phyloP scores from a whole-genome alignment of 2,797 vertebrate genomes.

The Champsocephalus gunnari region DNA sequence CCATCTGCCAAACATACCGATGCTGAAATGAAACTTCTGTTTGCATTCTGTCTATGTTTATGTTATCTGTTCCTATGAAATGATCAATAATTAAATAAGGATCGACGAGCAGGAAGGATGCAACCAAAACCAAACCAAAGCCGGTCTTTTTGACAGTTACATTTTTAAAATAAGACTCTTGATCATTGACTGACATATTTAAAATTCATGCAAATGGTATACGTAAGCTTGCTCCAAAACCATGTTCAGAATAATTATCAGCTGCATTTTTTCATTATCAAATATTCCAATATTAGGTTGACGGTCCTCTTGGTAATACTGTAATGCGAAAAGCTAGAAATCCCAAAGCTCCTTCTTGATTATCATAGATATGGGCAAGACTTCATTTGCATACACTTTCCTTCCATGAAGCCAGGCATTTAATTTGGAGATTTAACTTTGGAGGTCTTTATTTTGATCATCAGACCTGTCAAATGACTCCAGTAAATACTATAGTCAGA shows the following conservation, averaged over 20 bases:
- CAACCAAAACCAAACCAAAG: background rate
- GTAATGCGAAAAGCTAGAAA: background rate
- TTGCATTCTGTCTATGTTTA: no score
- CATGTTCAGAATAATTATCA: background rate
- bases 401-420: slow-evolving; percentile 23
- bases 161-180: background rate
- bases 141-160: background rate
- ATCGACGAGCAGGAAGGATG: background rate
- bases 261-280: background rate
- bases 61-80: no score
- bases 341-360: slow-evolving; percentile 35
- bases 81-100: background rate
- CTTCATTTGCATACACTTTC: slow-evolving; percentile 45
- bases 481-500: slow-evolving; percentile 4
- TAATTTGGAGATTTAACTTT: slow-evolving; percentile 24
- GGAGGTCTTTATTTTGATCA: slow-evolving; percentile 17
- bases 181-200: background rate
- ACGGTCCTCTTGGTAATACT: slow-evolving; percentile 13
- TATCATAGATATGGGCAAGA: slow-evolving; percentile 24
- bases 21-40: no score
- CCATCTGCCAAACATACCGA: no score
- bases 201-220: background rate
- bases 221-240: background rate
- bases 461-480: slow-evolving; percentile 2
- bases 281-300: slow-evolving; percentile 6